These are phyloP conservation scores for Cydia amplana DNA, from an alignment of 1,140 invertebrate genomes.

Conservation along the genomic window DNA sequence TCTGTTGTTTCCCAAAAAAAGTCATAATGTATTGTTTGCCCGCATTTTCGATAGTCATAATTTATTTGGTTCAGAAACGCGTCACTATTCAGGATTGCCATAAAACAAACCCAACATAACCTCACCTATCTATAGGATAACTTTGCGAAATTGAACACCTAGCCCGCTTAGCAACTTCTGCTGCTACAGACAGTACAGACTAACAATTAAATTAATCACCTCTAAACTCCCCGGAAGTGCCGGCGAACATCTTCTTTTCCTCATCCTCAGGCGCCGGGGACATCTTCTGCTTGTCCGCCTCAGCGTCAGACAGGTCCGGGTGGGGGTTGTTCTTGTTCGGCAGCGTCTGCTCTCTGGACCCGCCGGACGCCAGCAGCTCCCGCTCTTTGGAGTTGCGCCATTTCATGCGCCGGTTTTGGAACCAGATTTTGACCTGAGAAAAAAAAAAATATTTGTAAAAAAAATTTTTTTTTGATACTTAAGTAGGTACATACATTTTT, in stretches of 20 bases:
- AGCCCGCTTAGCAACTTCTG: too few relatives aligned
- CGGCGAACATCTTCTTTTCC: conserved; percentile 67
- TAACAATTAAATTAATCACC: too few relatives aligned
- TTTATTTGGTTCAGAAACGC: too few relatives aligned
- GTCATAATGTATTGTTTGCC: too few relatives aligned
- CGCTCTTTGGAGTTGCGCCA: conserved; percentile 98
- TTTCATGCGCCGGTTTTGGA: conserved; percentile 97
- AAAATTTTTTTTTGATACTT: neutral
- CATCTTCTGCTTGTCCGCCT: conserved; percentile 86
- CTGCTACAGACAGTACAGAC: too few relatives aligned
- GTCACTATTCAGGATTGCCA: too few relatives aligned
- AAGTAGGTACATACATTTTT: too few relatives aligned
- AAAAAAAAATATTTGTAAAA: conserved; percentile 58
- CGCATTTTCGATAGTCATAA: too few relatives aligned
- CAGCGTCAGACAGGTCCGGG: conserved; percentile 95
- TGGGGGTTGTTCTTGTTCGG: conserved; percentile 98
- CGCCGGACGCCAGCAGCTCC: conserved; percentile 94
- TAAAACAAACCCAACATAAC: too few relatives aligned
- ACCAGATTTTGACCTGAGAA: conserved; percentile 96
- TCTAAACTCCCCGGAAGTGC: conserved; percentile 44
- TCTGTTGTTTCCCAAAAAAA: too few relatives aligned
- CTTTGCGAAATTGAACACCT: too few relatives aligned
- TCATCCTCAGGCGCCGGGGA: conserved; percentile 78
- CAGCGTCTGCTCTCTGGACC: conserved; percentile 95
- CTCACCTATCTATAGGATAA: too few relatives aligned